phyloP scores from a whole-genome alignment of 2,888 invertebrate genomes.

The Ditylenchus weischeri region DNA sequence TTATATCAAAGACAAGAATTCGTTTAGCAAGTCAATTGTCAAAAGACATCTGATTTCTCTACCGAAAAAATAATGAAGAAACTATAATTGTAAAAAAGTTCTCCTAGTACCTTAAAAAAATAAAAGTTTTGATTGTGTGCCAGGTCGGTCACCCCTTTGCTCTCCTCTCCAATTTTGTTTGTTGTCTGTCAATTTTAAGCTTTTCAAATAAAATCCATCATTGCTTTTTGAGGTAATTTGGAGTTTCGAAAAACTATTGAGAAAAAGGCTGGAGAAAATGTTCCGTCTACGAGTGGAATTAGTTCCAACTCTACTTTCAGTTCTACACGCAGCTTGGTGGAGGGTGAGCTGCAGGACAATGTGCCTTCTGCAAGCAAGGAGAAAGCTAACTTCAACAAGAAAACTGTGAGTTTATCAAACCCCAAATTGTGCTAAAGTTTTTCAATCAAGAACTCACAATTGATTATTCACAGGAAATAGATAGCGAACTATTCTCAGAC shows the following conservation, averaged over 20 bases:
- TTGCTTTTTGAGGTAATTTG: neutral
- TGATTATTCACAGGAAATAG: neutral
- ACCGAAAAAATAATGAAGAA: too few relatives aligned
- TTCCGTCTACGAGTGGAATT: slow-evolving; percentile 4
- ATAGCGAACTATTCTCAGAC: neutral
- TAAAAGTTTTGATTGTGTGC: too few relatives aligned
- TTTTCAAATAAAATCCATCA: too few relatives aligned
- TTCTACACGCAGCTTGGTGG: neutral
- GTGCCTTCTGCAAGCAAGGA: neutral
- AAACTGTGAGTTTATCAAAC: slow-evolving; percentile 4
- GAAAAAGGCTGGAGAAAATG: neutral
- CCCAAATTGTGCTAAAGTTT: too few relatives aligned
- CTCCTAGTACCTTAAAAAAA: too few relatives aligned
- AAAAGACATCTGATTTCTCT: too few relatives aligned
- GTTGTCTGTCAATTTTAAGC: too few relatives aligned
- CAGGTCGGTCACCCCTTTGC: too few relatives aligned
- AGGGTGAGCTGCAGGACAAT: neutral
- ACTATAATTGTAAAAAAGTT: too few relatives aligned
- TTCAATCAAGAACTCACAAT: neutral
- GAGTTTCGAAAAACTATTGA: neutral
- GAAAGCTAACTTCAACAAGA: neutral
- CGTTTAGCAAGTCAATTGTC: too few relatives aligned
- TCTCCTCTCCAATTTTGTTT: too few relatives aligned
- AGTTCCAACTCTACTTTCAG: neutral
- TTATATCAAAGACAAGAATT: too few relatives aligned